A percentile compares a stretch with the other conserved stretches of the same genome.
phyloP scores from a whole-genome alignment of 2,113 vertebrate species.

The Lichenostomus cassidix region DNA sequence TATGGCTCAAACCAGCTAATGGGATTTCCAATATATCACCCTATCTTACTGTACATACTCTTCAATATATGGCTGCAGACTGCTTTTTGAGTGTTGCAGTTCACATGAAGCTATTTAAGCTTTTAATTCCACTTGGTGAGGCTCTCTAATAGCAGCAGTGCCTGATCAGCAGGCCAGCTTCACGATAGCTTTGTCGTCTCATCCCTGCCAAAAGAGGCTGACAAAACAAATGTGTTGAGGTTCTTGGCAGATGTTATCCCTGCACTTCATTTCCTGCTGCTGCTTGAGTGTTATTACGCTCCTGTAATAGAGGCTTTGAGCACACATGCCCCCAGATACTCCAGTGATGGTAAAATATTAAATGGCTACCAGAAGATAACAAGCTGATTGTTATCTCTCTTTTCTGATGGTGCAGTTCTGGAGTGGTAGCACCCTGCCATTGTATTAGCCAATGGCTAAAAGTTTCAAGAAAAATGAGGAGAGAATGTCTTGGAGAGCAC shows the following conservation, averaged over 20 bases:
- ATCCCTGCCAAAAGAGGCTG: not conserved
- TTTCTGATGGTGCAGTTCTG: not conserved
- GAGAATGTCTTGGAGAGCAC: not conserved
- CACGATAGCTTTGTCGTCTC: not conserved
- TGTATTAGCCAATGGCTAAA: not conserved
- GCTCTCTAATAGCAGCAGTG: not conserved
- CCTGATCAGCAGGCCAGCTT: not conserved
- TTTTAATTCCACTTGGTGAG: not conserved
- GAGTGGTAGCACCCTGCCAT: not conserved
- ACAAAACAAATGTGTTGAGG: slow-evolving; percentile 33
- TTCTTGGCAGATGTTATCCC: slow-evolving; percentile 44
- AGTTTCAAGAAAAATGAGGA: not conserved
- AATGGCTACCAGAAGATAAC: not conserved
- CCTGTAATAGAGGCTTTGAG: not conserved
- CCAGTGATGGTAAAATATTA: slow-evolving; percentile 15
- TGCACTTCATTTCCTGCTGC: slow-evolving; percentile 45
- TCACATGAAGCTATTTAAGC: not conserved
- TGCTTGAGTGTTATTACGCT: not conserved
- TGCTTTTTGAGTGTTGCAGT: not conserved
- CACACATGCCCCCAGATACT: not conserved
- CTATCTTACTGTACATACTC: not conserved
- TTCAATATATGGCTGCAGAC: not conserved
- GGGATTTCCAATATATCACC: not conserved
- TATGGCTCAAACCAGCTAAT: not conserved
- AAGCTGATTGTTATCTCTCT: not conserved